Percentiles rank a stretch among this genome's conserved stretches.
Conservation (phyloP, 2,113 vertebrate species). For the Alaudala cheleensis region DNA sequence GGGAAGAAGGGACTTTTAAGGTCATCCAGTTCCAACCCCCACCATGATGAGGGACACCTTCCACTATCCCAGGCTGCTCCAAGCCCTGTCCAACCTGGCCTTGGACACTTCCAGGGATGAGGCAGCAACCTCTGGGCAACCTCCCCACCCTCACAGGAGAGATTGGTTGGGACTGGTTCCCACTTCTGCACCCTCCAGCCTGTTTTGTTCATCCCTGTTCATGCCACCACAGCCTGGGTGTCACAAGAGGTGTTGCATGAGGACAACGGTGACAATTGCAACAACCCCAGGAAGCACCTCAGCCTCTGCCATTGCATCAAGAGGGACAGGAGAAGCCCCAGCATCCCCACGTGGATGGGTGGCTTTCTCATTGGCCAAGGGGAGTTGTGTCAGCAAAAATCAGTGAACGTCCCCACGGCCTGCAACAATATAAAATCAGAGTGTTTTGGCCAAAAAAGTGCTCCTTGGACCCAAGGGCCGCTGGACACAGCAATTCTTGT, state of each 20-base stretch:
- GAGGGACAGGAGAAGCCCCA: not conserved
- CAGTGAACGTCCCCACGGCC: fast-evolving
- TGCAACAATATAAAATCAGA: not conserved
- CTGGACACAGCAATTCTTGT: fast-evolving
- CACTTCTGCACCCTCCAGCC: not conserved
- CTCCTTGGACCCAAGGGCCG: not conserved
- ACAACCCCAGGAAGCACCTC: not conserved
- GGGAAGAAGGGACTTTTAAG: not conserved
- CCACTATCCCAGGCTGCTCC: too few relatives aligned
- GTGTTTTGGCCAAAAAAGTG: not conserved
- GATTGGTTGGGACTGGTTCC: not conserved
- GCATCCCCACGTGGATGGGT: not conserved
- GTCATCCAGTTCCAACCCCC: not conserved
- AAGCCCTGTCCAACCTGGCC: fast-evolving
- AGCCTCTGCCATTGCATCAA: not conserved
- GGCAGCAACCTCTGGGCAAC: not conserved
- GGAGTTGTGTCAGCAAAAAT: not conserved
- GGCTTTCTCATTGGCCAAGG: not conserved
- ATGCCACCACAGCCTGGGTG: not conserved
- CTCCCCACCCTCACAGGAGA: not conserved
- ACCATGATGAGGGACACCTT: not conserved
- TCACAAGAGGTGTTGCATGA: not conserved
- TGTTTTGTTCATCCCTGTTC: not conserved
- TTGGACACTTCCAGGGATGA: not conserved
- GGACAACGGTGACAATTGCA: not conserved